These are phyloP conservation scores for Cherax quadricarinatus DNA, from an alignment of 1,140 invertebrate genomes.

Conservation along the genomic window DNA sequence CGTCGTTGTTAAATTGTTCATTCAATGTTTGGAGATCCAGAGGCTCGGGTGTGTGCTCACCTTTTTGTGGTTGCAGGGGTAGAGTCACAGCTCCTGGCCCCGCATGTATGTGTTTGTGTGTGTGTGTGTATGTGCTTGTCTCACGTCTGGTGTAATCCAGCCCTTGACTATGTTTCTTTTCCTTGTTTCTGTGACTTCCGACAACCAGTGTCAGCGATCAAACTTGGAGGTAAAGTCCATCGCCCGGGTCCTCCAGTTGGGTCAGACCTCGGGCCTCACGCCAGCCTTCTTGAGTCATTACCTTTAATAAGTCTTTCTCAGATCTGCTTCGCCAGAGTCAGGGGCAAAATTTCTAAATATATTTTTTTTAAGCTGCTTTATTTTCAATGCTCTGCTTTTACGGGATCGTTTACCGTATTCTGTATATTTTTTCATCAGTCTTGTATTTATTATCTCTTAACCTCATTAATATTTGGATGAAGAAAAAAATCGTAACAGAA, in stretches of 20 bases:
- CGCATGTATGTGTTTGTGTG: too few relatives aligned
- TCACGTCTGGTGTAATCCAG: not conserved
- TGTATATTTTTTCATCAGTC: too few relatives aligned
- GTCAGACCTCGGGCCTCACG: not conserved
- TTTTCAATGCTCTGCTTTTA: not conserved
- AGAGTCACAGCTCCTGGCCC: too few relatives aligned
- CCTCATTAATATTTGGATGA: too few relatives aligned
- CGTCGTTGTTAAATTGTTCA: not conserved
- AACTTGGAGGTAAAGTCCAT: conserved; percentile 61
- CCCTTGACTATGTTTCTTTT: conserved; percentile 51
- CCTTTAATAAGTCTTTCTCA: not conserved
- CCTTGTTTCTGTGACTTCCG: conserved; percentile 4
- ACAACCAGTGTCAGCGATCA: conserved; percentile 51
- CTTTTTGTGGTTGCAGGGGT: too few relatives aligned
- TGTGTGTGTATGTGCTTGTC: not conserved
- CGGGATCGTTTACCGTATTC: not conserved
- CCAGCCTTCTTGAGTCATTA: not conserved
- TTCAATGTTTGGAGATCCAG: not conserved
- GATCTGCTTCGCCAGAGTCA: not conserved
- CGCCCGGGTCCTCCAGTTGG: not conserved
- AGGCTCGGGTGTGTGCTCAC: not conserved
- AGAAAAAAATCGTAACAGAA: too few relatives aligned
- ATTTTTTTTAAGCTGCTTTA: not conserved
- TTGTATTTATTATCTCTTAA: too few relatives aligned
- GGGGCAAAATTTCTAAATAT: not conserved